Evolutionary conservation across 2,113 vertebrate species (phyloP), one percentile per base, ranked within the genome.

Genomic region (Lates calcarifer): DNA sequence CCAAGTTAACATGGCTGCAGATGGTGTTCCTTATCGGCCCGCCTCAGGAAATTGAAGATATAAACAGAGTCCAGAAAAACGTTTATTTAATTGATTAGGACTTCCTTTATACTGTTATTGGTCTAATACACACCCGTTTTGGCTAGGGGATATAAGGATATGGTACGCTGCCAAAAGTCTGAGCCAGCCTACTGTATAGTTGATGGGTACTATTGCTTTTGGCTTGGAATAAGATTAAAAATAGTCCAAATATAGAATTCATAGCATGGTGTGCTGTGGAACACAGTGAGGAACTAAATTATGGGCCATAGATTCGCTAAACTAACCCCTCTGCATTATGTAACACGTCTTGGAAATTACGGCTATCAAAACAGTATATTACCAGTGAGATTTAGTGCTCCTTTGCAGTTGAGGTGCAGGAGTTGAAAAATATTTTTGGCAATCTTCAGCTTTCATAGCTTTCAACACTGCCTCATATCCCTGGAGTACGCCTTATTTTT

Each of bases 81-180:
- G 28, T 82, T 82, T 56, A 61, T 87, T 87, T 81, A 64, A 91
- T 87, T 88, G 69, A 85, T 85, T 71, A 74, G 12, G 55, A 66
- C 26, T 77, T 78, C 74, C 71, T 77, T 72, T 58, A 6, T 74
- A 8, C 31, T 66, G 49, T 65, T 56, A 37, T 43, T 87, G 68
- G 71, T 56, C 41, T 62, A 84, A 62, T 22, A 74, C 15, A 65
- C 55, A 55, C 14, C 53, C 11, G 9, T 43, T 78, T 43, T 73
- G 47, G 67, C 22, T 17, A 20, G 53, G 45, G 28, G 56, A 72
- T 39, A 71, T 57, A 57, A 49, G 65, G 63, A 45, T 81, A 39
- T 69, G 26, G 17, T 26, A 24, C 39, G 17, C 10, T 56, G 74
- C 58, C 65, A 82, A 45, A 20, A 58, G 63, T 65, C 7, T 17